phyloP scores from a whole-genome alignment of 2,888 invertebrate genomes.

The Ceramica pisi region DNA sequence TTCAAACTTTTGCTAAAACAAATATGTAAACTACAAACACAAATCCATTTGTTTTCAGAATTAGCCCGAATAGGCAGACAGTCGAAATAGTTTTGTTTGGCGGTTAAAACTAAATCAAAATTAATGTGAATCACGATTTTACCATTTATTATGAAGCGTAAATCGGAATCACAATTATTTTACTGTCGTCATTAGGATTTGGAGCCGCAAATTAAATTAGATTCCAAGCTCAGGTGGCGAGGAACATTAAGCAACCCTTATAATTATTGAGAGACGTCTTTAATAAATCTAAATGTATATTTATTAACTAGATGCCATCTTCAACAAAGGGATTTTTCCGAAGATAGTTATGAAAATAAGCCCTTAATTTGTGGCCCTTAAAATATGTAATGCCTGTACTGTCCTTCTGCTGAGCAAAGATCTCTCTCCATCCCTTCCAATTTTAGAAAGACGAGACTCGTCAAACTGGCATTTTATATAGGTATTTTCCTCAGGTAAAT shows the following conservation, averaged over 20 bases:
- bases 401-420: too few species aligned
- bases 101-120: conserved; percentile 16
- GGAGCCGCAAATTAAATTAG: conserved; percentile 39
- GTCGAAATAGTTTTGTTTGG: conserved; percentile 1
- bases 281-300: conserved; percentile 16
- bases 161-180: conserved; percentile 36
- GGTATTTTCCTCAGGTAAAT: too few species aligned
- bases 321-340: background rate
- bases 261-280: conserved; percentile 9
- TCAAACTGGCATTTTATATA: too few species aligned
- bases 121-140: conserved; percentile 1
- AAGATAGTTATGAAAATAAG: too few species aligned
- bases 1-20: background rate
- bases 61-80: background rate
- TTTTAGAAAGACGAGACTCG: too few species aligned
- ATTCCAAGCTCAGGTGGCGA: conserved; percentile 36
- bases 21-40: conserved; percentile 8
- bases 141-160: conserved; percentile 14
- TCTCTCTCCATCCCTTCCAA: too few species aligned
- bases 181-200: conserved; percentile 31
- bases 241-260: conserved; percentile 13
- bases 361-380: too few species aligned
- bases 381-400: too few species aligned
- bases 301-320: conserved; percentile 2
- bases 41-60: background rate